These are phyloP conservation scores for Paradoxurus hermaphroditus DNA, from an alignment of 2,113 vertebrate genomes.

Conservation along the genomic window DNA sequence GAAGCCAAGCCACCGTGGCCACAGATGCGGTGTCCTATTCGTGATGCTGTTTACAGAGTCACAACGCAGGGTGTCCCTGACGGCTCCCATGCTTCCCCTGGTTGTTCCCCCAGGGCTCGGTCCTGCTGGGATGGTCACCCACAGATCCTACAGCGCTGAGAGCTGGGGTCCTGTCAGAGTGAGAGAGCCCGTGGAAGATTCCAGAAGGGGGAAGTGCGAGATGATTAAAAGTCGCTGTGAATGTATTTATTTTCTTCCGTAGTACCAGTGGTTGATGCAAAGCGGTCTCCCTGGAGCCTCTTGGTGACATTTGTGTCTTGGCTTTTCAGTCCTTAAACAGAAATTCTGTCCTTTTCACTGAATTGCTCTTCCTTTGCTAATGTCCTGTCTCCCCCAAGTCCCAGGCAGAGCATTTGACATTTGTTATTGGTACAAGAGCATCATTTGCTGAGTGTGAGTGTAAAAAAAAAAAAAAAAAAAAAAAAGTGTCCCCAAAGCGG, in stretches of 20 bases:
- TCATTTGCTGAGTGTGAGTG: slow-evolving; percentile 61
- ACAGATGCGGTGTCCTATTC: neutral
- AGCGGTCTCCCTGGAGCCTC: slow-evolving; percentile 36
- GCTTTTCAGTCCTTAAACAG: slow-evolving; percentile 38
- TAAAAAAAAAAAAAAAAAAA: neutral
- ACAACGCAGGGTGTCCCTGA: rapidly evolving
- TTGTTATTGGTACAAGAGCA: slow-evolving; percentile 64
- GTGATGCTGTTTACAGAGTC: neutral
- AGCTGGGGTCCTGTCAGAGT: neutral
- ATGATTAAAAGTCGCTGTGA: neutral
- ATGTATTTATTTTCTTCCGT: neutral
- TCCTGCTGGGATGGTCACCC: neutral
- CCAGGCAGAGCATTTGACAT: slow-evolving; percentile 68
- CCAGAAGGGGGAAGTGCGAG: neutral
- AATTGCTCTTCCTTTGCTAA: slow-evolving; percentile 27
- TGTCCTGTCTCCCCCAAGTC: slow-evolving; percentile 21
- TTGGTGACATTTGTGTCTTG: slow-evolving; percentile 68
- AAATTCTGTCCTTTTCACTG: slow-evolving; percentile 61
- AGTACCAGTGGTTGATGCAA: neutral
- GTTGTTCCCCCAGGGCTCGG: neutral
- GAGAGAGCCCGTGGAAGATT: neutral
- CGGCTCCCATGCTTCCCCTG: neutral
- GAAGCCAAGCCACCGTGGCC: neutral
- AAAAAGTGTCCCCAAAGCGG: neutral
- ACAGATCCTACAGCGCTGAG: neutral